These are phyloP conservation scores for Deilephila porcellus DNA, from an alignment of 2,888 invertebrate genomes.

Conservation along the genomic window DNA sequence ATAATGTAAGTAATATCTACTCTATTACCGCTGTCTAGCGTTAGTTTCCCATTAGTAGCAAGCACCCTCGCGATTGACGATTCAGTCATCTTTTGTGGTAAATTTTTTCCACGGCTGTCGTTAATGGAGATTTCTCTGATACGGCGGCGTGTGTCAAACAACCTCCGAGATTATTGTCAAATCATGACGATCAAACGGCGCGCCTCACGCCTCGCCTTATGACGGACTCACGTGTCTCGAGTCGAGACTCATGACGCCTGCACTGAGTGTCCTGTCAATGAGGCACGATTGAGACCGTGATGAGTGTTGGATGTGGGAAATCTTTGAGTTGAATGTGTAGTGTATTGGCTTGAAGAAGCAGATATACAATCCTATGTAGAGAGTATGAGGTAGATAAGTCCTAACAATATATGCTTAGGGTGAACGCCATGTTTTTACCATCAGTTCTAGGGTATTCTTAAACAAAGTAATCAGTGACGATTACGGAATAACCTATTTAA, in stretches of 20 bases:
- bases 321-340: constrained; percentile 8
- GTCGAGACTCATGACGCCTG: constrained; percentile 45
- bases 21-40: constrained; percentile 46
- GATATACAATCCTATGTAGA: too few species aligned
- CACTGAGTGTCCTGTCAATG: constrained; percentile 70
- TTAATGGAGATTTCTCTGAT: constrained; percentile 80
- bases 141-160: constrained; percentile 70
- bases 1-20: constrained; percentile 26
- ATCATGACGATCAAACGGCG: constrained; percentile 77
- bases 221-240: too few species aligned
- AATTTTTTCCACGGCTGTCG: constrained; percentile 76
- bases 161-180: constrained; percentile 70
- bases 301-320: constrained; percentile 12
- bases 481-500: too few species aligned
- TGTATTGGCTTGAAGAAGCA: background rate
- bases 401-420: too few species aligned
- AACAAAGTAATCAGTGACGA: too few species aligned
- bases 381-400: background rate
- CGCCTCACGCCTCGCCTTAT: constrained; percentile 44
- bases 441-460: too few species aligned
- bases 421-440: too few species aligned
- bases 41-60: constrained; percentile 75
- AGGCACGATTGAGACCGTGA: constrained; percentile 45
- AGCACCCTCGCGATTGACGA: constrained; percentile 80
- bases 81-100: constrained; percentile 73